A percentile compares a stretch with the other conserved stretches of the same genome.
phyloP scores from a whole-genome alignment of 2,888 invertebrate species.

The Aphodius granarius region DNA sequence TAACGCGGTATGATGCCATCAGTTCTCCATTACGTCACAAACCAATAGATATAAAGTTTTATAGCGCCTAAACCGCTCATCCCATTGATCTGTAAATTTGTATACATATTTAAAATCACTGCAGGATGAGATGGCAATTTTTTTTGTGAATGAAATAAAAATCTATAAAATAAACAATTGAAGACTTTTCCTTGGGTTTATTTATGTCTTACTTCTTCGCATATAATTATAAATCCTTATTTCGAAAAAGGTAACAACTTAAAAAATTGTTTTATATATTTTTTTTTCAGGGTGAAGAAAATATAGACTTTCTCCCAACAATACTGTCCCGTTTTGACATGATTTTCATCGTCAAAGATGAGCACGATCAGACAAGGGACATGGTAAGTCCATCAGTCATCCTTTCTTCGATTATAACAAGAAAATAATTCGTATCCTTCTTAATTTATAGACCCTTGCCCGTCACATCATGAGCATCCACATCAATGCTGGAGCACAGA shows the following conservation, averaged over 20 bases:
- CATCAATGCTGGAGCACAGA: slow-evolving; percentile 73
- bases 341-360: slow-evolving; percentile 99
- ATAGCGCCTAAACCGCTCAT: no score
- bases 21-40: no score
- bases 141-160: no score
- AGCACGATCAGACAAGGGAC: slow-evolving; percentile 86
- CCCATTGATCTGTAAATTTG: no score
- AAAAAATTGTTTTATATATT: background rate
- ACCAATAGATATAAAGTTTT: no score
- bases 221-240: background rate
- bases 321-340: slow-evolving; percentile 99
- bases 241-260: background rate
- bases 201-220: background rate
- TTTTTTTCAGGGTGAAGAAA: slow-evolving; percentile 76
- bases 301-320: slow-evolving; percentile 99
- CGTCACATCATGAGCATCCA: slow-evolving; percentile 97
- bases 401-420: no score
- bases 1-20: no score
- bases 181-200: background rate
- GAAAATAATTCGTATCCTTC: no score
- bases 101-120: no score
- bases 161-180: no score
- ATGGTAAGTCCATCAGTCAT: slow-evolving; percentile 75
- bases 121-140: no score
- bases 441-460: slow-evolving; percentile 70